Evolutionary conservation across 2,113 vertebrate genomes (phyloP).

Genomic region (Passer montanus): DNA sequence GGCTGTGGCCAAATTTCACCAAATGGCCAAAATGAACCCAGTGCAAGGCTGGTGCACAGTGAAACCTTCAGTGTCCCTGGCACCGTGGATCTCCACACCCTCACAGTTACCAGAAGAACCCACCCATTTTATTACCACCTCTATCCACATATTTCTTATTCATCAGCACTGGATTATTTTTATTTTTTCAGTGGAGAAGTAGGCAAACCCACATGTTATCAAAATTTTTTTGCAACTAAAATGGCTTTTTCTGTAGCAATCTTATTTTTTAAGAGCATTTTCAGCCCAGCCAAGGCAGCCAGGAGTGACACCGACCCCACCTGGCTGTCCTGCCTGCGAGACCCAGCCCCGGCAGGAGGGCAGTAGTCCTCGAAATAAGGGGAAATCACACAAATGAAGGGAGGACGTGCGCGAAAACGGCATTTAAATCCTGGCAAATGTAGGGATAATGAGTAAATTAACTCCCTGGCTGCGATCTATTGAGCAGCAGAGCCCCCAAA

Average conservation of each 20-base stretch:
- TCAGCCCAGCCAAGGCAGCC: neutral
- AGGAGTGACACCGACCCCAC: neutral
- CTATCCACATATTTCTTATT: fast-evolving
- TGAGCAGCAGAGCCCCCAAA: neutral
- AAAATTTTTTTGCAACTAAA: neutral
- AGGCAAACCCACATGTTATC: neutral
- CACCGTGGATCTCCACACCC: neutral
- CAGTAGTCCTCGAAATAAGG: neutral
- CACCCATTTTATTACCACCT: fast-evolving
- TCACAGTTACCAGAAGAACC: neutral
- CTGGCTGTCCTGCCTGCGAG: neutral
- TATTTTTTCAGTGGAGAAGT: neutral
- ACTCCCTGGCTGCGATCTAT: neutral
- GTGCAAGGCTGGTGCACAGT: neutral
- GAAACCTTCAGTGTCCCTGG: neutral
- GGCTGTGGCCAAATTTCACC: neutral
- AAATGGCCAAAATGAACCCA: neutral
- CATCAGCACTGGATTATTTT: neutral
- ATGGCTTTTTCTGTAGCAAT: neutral
- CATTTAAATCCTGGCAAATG: neutral
- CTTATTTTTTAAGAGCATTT: neutral
- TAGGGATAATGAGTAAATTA: neutral
- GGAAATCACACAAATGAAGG: neutral
- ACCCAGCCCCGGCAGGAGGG: neutral
- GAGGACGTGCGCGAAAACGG: neutral